Conservation (phyloP, 2,113 vertebrate genomes). For the Salvator merianae region DNA sequence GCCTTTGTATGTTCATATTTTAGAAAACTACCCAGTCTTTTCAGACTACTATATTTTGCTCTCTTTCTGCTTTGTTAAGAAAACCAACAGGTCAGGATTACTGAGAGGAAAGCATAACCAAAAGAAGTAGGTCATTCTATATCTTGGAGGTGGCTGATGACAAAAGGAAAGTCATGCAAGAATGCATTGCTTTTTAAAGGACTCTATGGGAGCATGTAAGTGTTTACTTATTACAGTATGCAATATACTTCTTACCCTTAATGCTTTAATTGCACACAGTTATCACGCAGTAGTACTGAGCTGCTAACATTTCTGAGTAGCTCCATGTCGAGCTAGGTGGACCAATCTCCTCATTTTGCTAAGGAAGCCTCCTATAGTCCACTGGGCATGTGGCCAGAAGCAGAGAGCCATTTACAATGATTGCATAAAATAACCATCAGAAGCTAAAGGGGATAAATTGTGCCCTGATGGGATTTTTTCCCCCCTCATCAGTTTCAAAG, state of each 20-base stretch:
- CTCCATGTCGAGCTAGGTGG: too few species aligned
- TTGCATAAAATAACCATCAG: too few species aligned
- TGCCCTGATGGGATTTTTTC: too few species aligned
- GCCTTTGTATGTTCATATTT: background rate
- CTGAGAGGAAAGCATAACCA: background rate
- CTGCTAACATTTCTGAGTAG: too few species aligned
- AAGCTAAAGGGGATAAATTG: too few species aligned
- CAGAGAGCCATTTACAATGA: too few species aligned
- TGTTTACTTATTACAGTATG: background rate
- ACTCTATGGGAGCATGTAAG: too few species aligned
- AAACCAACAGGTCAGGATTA: background rate
- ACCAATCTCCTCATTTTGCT: too few species aligned
- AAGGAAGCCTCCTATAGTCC: too few species aligned
- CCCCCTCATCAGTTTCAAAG: too few species aligned
- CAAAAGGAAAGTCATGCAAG: background rate
- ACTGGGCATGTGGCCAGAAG: too few species aligned
- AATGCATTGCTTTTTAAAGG: background rate
- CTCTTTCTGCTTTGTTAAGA: background rate
- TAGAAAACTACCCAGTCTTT: background rate
- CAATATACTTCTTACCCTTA: background rate
- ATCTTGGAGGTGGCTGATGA: conserved; percentile 15
- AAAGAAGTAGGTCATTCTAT: conserved; percentile 20
- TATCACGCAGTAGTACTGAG: background rate
- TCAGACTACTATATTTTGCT: background rate
- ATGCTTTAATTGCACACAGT: background rate